Percentiles rank a stretch among this genome's conserved stretches.
Conservation (phyloP, 2,888 invertebrate genomes). For the Sericinus montela region DNA sequence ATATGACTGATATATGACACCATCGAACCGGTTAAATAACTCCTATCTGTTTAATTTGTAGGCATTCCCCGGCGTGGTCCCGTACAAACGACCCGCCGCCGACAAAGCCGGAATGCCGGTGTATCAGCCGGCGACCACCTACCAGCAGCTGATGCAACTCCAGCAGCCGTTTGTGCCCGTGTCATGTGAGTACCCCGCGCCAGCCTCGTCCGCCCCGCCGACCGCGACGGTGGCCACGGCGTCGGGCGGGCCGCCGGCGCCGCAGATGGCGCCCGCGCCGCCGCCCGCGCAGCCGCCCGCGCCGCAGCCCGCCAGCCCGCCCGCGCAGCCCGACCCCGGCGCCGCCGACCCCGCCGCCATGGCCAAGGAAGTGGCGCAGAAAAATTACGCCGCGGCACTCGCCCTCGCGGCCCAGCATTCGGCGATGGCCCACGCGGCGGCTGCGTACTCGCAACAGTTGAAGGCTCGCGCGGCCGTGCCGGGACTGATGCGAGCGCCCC, state of each 20-base stretch:
- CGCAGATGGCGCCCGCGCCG: constrained; percentile 37
- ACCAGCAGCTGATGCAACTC: constrained; percentile 97
- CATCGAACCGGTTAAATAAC: too few species aligned
- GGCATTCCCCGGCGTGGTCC: constrained; percentile 97
- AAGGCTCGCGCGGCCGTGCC: constrained; percentile 83
- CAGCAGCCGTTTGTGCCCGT: constrained; percentile 98
- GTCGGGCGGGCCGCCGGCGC: constrained; percentile 35
- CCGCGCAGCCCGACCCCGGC: constrained; percentile 29
- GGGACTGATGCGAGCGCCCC: constrained; percentile 55
- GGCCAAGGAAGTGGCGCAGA: constrained; percentile 90
- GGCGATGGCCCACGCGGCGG: constrained; percentile 62
- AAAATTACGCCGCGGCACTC: constrained; percentile 86
- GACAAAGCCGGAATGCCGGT: constrained; percentile 98
- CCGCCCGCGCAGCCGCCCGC: constrained; percentile 37
- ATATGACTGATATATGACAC: too few species aligned
- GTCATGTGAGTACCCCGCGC: constrained; percentile 97
- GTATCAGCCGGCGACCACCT: constrained; percentile 95
- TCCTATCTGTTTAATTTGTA: constrained; percentile 52
- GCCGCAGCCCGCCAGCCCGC: constrained; percentile 71
- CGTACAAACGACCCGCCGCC: constrained; percentile 96
- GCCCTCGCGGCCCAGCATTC: constrained; percentile 71
- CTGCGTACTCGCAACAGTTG: constrained; percentile 76
- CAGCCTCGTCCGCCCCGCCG: constrained; percentile 82
- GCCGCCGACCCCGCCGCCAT: constrained; percentile 82
- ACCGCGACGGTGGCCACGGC: constrained; percentile 47